These are phyloP conservation scores for Spilarctia lutea DNA, from an alignment of 2,888 invertebrate species.

Conservation along the genomic window DNA sequence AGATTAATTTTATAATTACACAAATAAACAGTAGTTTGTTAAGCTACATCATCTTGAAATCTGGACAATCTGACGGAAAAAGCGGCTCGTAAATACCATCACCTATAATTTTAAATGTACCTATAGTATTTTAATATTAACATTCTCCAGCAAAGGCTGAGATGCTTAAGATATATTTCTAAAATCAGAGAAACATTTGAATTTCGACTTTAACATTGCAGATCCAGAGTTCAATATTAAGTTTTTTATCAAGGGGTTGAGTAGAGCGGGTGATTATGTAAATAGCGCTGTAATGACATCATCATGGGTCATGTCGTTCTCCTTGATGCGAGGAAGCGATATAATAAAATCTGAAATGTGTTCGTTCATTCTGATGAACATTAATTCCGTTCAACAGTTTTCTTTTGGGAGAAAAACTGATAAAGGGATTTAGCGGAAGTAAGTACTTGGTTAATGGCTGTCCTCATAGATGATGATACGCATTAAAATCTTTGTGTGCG, in stretches of 20 bases:
- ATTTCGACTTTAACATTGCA: conserved; percentile 39
- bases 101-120: conserved; percentile 66
- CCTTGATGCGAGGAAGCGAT: conserved; percentile 69
- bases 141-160: conserved; percentile 58
- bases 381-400: conserved; percentile 42
- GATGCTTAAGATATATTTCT: conserved; percentile 48
- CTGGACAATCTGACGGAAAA: conserved; percentile 36
- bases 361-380: conserved; percentile 48
- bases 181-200: conserved; percentile 31
- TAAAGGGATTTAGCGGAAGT: conserved; percentile 34
- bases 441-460: conserved; percentile 27
- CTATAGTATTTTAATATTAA: conserved; percentile 65
- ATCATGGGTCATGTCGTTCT: conserved; percentile 72
- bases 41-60: conserved; percentile 25
- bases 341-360: conserved; percentile 70
- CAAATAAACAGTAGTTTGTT: conserved; percentile 9
- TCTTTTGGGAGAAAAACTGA: conserved; percentile 24
- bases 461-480: conserved; percentile 35
- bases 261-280: conserved; percentile 71
- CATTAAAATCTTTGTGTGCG: conserved; percentile 28
- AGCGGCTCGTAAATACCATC: conserved; percentile 49
- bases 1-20: neutral
- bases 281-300: conserved; percentile 76
- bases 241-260: conserved; percentile 43
- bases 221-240: conserved; percentile 45